Base-by-base conservation (phyloP, 2,888 invertebrate genomes). In the Eristalis tenax region DNA sequence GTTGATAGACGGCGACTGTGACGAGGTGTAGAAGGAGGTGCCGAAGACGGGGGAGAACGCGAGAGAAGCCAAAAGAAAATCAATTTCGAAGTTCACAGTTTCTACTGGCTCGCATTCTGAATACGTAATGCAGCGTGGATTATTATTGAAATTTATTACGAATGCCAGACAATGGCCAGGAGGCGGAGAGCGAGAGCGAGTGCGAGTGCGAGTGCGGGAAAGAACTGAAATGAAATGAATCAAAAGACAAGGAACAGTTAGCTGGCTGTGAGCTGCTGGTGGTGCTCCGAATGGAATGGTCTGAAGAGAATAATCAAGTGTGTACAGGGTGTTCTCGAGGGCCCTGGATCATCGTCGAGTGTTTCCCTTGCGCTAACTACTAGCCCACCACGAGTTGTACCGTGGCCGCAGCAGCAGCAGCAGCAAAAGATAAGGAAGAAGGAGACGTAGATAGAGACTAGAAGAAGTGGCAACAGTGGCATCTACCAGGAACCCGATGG, bases 61-160 rank as follows among this genome's bases (percentile, higher is more conserved):
- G 32, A 6, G 18, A 63, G 32, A 63, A 28, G 18, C 26, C 56
- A 59, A 69, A 22, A 61, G 11, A 78, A 73, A 79, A 35, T 61
- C 73, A 79, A 81, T 81, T 74, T 69, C 68, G 22, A 74, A 80
- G 61, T 59, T 75, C 65, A 81, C 74, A 69, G 75, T 69, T 81
- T 56, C 50, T 61, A 74, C 61, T 71, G 64, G 69, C 64, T 68
- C 69, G 70, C 70, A 76, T 64, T 43, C 69, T 64, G 82, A 76
- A 82, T 82, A 82, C 59, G 64, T 76, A 82, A 82, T 71, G 70
- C 69, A 69, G 80, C 80, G 32, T 38, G 74, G 63, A 68, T 64
- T 74, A 74, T 81, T 74, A 81, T 81, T 81, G 68, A 74, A 81
- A 81, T 81, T 74, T 81, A 82, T 82, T 82, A 71, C 76, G 59